These are phyloP conservation scores for Sinonovacula constricta DNA, from an alignment of 1,140 invertebrate species.

Conservation along the genomic window DNA sequence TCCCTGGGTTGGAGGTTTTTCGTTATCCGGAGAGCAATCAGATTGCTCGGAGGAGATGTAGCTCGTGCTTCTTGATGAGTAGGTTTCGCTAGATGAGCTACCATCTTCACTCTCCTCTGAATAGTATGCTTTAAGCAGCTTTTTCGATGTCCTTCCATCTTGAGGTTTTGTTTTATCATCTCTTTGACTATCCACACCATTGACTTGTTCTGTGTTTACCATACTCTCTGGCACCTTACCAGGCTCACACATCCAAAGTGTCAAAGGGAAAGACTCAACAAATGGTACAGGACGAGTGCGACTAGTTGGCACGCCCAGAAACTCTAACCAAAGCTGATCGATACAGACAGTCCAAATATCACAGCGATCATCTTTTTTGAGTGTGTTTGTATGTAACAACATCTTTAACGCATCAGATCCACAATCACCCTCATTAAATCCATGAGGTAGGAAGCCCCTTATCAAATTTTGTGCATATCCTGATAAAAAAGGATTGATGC, in stretches of 20 bases:
- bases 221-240: conserved; percentile 16
- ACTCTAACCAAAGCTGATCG: conserved; percentile 96
- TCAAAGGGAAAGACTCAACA: conserved; percentile 93
- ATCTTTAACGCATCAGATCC: conserved; percentile 70
- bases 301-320: conserved; percentile 87
- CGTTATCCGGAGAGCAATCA: conserved; percentile 24
- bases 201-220: conserved; percentile 13
- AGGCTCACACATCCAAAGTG: conserved; percentile 83
- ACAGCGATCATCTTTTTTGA: conserved; percentile 80
- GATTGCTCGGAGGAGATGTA: background rate
- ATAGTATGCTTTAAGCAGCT: conserved; percentile 58
- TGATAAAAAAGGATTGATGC: conserved; percentile 63
- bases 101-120: conserved; percentile 46
- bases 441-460: conserved; percentile 19
- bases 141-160: conserved; percentile 40
- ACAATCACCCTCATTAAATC: conserved; percentile 34
- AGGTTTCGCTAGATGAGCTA: conserved; percentile 1
- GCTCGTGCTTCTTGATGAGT: background rate
- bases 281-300: conserved; percentile 87
- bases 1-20: conserved; percentile 6
- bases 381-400: conserved; percentile 87
- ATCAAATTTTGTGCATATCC: conserved; percentile 51
- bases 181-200: conserved; percentile 19
- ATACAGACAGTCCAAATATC: conserved; percentile 92
- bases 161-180: no score